A percentile compares a stretch with the other conserved stretches of the same genome.
These are phyloP conservation scores for Microtus agrestis DNA, from an alignment of 2,797 vertebrate genomes.

Conservation along the genomic window DNA sequence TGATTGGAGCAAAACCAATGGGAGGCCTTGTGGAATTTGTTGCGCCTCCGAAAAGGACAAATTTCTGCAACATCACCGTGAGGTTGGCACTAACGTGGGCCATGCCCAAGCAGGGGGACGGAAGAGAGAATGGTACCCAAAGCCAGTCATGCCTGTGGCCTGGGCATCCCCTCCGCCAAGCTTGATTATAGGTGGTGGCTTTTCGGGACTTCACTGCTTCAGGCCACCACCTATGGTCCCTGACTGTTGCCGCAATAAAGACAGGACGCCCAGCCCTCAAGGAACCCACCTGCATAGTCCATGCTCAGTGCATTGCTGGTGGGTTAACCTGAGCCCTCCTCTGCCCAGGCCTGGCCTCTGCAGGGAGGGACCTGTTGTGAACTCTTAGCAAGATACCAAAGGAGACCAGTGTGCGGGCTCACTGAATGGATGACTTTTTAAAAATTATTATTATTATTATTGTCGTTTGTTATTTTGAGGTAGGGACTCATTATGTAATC, in stretches of 20 bases:
- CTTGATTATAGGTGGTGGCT: background rate
- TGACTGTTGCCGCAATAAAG: fast-evolving
- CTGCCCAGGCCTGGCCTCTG: background rate
- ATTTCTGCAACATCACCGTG: fast-evolving
- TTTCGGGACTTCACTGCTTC: background rate
- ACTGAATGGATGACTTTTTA: background rate
- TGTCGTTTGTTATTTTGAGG: background rate
- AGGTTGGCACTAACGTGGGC: background rate
- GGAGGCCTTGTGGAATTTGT: background rate
- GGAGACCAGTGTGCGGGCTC: background rate
- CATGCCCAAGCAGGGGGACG: background rate
- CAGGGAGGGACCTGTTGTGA: background rate
- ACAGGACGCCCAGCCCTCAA: background rate
- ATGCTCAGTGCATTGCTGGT: background rate
- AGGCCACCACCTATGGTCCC: no score
- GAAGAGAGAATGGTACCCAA: background rate
- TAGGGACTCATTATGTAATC: background rate
- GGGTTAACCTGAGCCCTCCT: background rate
- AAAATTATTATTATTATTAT: no score
- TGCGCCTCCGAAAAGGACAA: background rate
- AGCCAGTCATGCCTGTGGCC: background rate
- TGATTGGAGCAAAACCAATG: background rate
- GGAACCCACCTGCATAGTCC: background rate
- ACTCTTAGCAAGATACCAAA: background rate
- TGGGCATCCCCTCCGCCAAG: background rate